Evolutionary conservation across 2,113 vertebrate genomes (phyloP).

Genomic region (Camelus dromedarius): DNA sequence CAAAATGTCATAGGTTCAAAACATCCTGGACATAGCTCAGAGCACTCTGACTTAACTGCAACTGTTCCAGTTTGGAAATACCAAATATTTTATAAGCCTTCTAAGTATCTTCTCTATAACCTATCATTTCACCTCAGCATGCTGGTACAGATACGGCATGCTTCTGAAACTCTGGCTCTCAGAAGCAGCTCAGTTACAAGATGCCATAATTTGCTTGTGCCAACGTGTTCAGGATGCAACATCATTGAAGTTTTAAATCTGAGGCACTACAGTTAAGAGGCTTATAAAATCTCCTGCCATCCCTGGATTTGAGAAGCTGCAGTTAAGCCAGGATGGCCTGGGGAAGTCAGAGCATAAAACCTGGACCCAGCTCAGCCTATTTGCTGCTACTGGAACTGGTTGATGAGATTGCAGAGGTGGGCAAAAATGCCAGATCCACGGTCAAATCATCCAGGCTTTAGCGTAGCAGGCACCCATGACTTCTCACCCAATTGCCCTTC

Average conservation of each 20-base stretch:
- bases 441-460: not conserved
- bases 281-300: conserved; percentile 2
- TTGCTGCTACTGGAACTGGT: not conserved
- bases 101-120: not conserved
- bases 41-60: not conserved
- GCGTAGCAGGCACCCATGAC: not conserved
- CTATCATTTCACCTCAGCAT: not conserved
- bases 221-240: not conserved
- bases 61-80: not conserved
- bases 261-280: not conserved
- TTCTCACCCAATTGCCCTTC: not conserved
- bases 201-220: not conserved
- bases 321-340: not conserved
- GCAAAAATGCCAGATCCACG: not conserved
- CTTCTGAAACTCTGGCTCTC: not conserved
- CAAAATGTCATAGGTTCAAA: not conserved
- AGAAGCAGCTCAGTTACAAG: not conserved
- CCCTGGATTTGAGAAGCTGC: not conserved
- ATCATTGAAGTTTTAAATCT: not conserved
- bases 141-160: not conserved
- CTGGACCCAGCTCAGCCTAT: not conserved
- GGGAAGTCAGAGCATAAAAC: not conserved
- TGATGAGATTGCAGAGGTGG: not conserved
- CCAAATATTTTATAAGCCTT: not conserved
- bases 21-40: not conserved